Evolutionary conservation across 2,888 invertebrate genomes (phyloP).

Genomic region (Cosmorhoe ocellata): DNA sequence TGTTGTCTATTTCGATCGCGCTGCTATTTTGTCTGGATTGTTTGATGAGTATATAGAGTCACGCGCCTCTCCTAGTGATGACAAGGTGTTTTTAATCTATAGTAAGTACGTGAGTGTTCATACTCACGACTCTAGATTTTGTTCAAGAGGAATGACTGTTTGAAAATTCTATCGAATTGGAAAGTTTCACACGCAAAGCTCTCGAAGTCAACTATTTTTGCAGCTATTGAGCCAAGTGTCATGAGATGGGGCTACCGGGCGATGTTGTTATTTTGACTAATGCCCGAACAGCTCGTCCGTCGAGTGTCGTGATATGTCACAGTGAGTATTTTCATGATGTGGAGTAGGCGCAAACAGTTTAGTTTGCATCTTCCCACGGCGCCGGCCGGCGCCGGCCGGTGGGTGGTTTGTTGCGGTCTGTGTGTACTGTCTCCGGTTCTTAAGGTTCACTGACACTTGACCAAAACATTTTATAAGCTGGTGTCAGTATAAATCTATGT

Average conservation of each 20-base stretch:
- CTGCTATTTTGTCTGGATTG: conserved; percentile 58
- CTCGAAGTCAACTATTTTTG: conserved; percentile 23
- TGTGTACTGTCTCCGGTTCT: conserved; percentile 26
- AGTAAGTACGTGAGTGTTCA: no score
- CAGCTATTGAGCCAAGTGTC: conserved; percentile 20
- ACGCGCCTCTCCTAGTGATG: conserved; percentile 25
- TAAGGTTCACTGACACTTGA: conserved; percentile 35
- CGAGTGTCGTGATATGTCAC: conserved; percentile 32
- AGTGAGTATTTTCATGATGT: conserved; percentile 30
- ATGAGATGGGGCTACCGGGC: conserved; percentile 26
- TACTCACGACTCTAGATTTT: conserved; percentile 3
- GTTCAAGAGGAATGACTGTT: conserved; percentile 8
- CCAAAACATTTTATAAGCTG: conserved; percentile 26
- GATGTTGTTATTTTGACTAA: conserved; percentile 27
- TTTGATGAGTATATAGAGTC: conserved; percentile 46
- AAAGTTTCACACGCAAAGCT: conserved; percentile 25
- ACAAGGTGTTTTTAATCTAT: conserved; percentile 3
- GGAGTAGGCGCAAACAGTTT: conserved; percentile 38
- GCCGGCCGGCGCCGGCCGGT: conserved; percentile 25
- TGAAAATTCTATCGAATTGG: conserved; percentile 20
- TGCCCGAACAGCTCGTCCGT: conserved; percentile 27
- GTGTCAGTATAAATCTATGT: no score
- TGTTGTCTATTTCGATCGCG: conserved; percentile 69
- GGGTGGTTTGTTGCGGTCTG: conserved; percentile 38
- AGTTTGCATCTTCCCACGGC: conserved; percentile 48